Evolutionary conservation across 2,797 vertebrate species (phyloP), one percentile per base, ranked within the genome.

Genomic region (Acanthurus tractus): DNA sequence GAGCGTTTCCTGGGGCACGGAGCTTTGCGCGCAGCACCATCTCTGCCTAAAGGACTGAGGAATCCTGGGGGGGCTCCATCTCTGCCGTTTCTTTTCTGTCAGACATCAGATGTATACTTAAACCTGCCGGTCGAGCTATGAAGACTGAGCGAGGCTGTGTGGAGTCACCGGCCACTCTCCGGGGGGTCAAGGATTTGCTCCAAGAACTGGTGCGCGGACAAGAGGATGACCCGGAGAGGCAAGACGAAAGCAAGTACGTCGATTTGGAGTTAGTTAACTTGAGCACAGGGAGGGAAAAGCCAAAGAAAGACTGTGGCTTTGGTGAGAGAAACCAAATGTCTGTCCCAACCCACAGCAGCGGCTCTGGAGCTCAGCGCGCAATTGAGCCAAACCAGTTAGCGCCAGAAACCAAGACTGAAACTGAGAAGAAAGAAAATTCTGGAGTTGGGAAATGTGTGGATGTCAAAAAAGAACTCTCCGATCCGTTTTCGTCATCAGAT

Each of bases 211-310:
- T 73, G 55, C 61, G 36, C 45, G 63, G 18, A 14, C 10, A 55
- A 18, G 79, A 53, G 13, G 66, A 83, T 76, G 63, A 64, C 8
- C 38, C 40, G n/a, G 76, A 59, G 56, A 74, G 49, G 29, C 85
- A 69, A 40, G 79, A 76, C 34, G 89, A 94, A 66, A 79, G 77
- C 3, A 88, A 88, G 14, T 94, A 94, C 65, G 93, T 90, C 17
- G 94, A 95, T 84, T 76, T 95, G 76, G 88, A 93, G 6, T 80
- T 85, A 1, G 64, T 84, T 50, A 75, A 79, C 20, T 78, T 45
- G 44, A 84, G 48, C 46, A 54, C 78, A 48, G 70, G 74, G 8
- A 79, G 66, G 22, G 13, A 72, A 23, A 57, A 53, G 64, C 29
- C 71, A 1, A 23, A 72, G 59, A 87, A 81, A 44, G 87, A 82